Evolutionary conservation across 2,113 vertebrate genomes (phyloP).

Genomic region (Larimichthys polyactis): DNA sequence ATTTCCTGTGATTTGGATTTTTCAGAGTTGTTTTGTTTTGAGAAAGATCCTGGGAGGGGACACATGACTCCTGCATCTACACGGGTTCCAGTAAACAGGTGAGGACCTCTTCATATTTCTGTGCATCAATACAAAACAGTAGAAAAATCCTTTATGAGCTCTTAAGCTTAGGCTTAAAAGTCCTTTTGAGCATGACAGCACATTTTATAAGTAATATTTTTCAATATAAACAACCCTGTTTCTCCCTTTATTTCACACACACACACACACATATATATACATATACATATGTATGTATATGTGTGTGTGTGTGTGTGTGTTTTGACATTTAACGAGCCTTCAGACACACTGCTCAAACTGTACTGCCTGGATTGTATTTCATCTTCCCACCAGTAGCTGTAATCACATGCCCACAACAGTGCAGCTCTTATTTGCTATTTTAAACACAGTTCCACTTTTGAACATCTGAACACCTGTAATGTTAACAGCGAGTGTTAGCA

Average conservation of each 20-base stretch:
- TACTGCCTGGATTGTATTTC: neutral
- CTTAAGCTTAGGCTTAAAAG: neutral
- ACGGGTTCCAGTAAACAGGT: conserved; percentile 71
- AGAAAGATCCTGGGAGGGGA: conserved; percentile 75
- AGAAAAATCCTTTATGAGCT: neutral
- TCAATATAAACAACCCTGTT: neutral
- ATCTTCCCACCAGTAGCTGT: neutral
- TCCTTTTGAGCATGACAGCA: neutral
- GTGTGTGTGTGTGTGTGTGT: neutral
- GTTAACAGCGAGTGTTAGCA: neutral
- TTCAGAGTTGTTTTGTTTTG: conserved; percentile 88
- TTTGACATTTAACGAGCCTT: neutral
- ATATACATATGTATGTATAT: too few relatives aligned
- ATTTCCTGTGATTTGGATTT: conserved; percentile 42
- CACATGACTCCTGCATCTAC: conserved; percentile 65
- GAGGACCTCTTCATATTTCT: conserved; percentile 50
- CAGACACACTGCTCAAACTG: too few relatives aligned
- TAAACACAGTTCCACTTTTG: neutral
- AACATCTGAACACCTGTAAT: neutral
- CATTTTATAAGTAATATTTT: neutral
- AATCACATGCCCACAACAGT: neutral
- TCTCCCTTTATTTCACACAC: too few relatives aligned
- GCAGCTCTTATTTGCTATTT: neutral
- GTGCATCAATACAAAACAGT: neutral
- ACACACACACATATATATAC: too few relatives aligned